phyloP scores from a whole-genome alignment of 1,140 invertebrate species.

The Nephotettix cincticeps region DNA sequence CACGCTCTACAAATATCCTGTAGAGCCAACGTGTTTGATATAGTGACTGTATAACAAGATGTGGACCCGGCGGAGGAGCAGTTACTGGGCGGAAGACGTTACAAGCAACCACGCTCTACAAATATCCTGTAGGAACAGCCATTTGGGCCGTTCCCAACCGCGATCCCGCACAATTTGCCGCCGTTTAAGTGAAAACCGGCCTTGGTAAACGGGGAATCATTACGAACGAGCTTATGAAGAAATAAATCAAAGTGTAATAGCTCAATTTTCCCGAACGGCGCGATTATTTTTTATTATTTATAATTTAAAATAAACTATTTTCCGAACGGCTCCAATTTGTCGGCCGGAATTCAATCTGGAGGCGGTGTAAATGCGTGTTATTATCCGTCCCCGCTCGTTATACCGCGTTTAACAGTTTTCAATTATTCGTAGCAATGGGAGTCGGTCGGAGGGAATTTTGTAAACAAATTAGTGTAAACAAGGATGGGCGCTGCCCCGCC shows the following conservation, averaged over 20 bases:
- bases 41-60: too few species aligned
- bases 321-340: constrained; percentile 22
- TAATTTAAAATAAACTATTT: constrained; percentile 26
- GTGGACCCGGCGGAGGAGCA: too few species aligned
- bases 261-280: constrained; percentile 17
- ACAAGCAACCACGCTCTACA: too few species aligned
- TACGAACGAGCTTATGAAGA: constrained; percentile 27
- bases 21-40: too few species aligned
- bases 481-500: neutral
- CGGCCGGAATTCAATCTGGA: constrained; percentile 20
- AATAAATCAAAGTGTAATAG: constrained; percentile 28
- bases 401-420: constrained; percentile 33
- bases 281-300: constrained; percentile 30
- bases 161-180: neutral
- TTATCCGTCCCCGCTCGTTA: constrained; percentile 46
- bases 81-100: too few species aligned
- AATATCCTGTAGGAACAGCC: too few species aligned
- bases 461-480: constrained; percentile 29
- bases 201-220: neutral
- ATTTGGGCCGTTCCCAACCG: too few species aligned
- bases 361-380: constrained; percentile 13
- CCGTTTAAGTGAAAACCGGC: constrained; percentile 21
- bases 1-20: too few species aligned
- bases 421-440: constrained; percentile 11
- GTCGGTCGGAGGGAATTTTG: constrained; percentile 20